Base-by-base conservation (phyloP, 2,797 vertebrate genomes). In the Rhinichthys osculus region DNA sequence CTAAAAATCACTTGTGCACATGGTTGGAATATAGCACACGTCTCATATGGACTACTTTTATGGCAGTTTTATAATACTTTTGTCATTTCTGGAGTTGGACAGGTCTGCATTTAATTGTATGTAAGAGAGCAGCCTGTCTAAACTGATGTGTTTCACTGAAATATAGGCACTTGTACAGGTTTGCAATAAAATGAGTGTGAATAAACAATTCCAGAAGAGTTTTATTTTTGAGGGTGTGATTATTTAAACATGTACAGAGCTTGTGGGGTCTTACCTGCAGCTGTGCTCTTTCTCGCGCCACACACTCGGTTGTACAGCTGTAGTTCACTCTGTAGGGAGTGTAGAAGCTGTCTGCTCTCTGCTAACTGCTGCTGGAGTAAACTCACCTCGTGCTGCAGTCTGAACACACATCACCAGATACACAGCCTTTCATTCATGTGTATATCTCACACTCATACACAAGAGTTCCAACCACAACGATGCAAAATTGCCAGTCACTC, bases 341-440 rank as follows among this genome's bases (percentile, higher is more conserved):
- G 95, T 84, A 97, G 94, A 81, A 98, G 95, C 87, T 96, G 94
- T 76, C 92, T 95, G 86, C 96, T 97, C 92, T 98, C 97, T 82
- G 96, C 95, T 0, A 96, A 92, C 94, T 99, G 97, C 89, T 98
- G 98, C 91, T 97, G 97, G 86, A 99, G 94, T 9, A 98, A 93
- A 0, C 92, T 94, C 87, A 95, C 94, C 4, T 96, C 96, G 57
- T 97, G 96, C 87, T 97, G 97, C 76, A 98, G 93, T 92, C 98
- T 99, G 92, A 2, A 76, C 57, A 70, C 23, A 87, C 57, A 73
- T 57, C 80, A 40, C 47, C 77, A 81, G 16, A 66, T 30, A 87
- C 74, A 81, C 72, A 90, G 78, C 54, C 30, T n/a, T 62, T 57
- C 30, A 57, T 19, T 19, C 13, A 54, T 16, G 81, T 16, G 23